Evolutionary conservation across 2,113 vertebrate genomes (phyloP), one percentile per base, ranked within the genome.

Genomic region (Heteronetta atricapilla): DNA sequence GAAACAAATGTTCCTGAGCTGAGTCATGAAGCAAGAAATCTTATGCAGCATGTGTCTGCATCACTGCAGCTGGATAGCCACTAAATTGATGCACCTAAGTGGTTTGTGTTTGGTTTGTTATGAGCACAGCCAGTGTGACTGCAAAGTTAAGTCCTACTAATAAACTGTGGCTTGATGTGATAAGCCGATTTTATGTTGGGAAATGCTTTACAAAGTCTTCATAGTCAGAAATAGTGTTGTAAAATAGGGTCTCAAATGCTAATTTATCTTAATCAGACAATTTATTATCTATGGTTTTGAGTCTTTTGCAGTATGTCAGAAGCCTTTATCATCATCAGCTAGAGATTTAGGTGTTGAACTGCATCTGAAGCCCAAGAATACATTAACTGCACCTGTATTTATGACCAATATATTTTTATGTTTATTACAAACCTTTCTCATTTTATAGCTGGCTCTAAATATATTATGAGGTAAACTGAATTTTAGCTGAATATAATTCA

Each of bases 91-190:
- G 81, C 68, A 81, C 73, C 56, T 72, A 73, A 88, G 64, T 16
- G 11, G 34, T 56, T 78, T 86, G 17, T 80, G 40, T 73, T 76
- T 69, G 25, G 77, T 88, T 93, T 53, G 56, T 77, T 88, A n/a
- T 72, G 73, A 91, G 58, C 62, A 84, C 42, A 88, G 77, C 13
- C 28, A 68, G 38, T 78, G 72, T 76, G 79, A 82, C 72, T 92
- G 53, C 26, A 84, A 77, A 93, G 70, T 64, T 74, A 90, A 88
- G 68, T 70, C 33, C 64, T 81, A 36, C 68, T 95, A 84, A 92
- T 95, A 75, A 78, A 40, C 58, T 72, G 31, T 29, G 52, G 18
- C 76, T 83, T 92, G 66, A 82, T 46, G 38, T 40, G 84, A 79
- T 86, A 89, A 89, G 34, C 50, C 87, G 58, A 89, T 31, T 68